Base-by-base conservation (phyloP, 2,888 invertebrate genomes). In the Tineola bisselliella region DNA sequence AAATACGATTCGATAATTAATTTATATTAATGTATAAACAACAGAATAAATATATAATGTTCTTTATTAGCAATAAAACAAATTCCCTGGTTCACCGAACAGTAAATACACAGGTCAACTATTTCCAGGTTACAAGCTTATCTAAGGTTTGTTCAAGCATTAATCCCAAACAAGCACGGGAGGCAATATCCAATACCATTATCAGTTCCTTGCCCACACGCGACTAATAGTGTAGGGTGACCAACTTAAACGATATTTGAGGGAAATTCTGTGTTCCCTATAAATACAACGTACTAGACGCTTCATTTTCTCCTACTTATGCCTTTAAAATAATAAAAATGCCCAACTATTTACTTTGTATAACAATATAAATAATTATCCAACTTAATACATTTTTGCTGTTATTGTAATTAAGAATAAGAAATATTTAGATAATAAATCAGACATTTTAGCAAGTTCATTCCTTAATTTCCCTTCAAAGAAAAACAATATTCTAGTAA, bases 171-270 rank as follows among this genome's bases (percentile, higher is more conserved):
- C 31, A 33, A 15, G 33, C 33, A 33, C n/a, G 12, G 33, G 58
- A 58, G 33, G 58, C 33, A 58, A 33, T 58, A 58, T 58, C 33
- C 58, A 58, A 58, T 58, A 58, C 33, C 15, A 58, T 58, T 58
- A 33, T 31, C 58, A 31, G 58, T 58, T 58, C 33, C 58, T 58
- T 58, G 33, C 33, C 58, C 58, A 58, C 58, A 31, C 58, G 33
- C 58, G 54, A 54, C 54, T 54, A 54, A 25, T 25, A 54, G 18
- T 25, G 3, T 54, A 54, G 25, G 18, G 12, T 17, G 10, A 19
- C 54, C 25, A 54, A 6, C 2, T 48, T 48, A n/a, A 48, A 48
- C 17, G 48, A 43, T 38, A 10, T 38, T 38, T 2, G 10, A 10
- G 38, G 38, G 10, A n/a, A 38, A 38, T 6, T 25, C 6, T 25